A percentile compares a stretch with the other conserved stretches of the same genome.
phyloP scores from a whole-genome alignment of 2,888 invertebrate species.

The Andrena trimmerana region DNA sequence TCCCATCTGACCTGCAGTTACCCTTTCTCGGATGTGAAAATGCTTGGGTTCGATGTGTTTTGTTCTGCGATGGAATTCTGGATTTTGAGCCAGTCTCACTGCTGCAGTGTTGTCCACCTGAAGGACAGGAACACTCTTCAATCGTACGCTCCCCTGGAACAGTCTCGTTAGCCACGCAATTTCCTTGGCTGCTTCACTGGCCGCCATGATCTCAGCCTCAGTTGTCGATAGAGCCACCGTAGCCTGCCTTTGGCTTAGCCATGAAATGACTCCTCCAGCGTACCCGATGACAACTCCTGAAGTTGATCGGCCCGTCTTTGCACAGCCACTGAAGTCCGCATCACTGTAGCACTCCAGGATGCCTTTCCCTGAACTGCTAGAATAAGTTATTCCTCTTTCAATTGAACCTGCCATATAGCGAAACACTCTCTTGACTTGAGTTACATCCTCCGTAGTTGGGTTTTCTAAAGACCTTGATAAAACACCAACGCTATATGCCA shows the following conservation, averaged over 20 bases:
- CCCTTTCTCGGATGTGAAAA: not conserved
- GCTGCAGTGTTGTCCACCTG: not conserved
- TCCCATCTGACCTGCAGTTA: not conserved
- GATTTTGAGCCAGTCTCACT: not conserved
- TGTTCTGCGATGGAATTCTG: not conserved
- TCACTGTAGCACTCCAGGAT: not conserved
- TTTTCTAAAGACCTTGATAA: slow-evolving; percentile 50
- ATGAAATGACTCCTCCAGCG: not conserved
- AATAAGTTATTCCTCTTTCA: not conserved
- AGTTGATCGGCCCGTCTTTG: not conserved
- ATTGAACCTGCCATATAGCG: slow-evolving; percentile 6
- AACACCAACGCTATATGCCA: slow-evolving; percentile 49
- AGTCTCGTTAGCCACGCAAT: not conserved
- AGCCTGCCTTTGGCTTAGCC: not conserved
- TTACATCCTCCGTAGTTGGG: not conserved
- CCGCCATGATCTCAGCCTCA: slow-evolving; percentile 10
- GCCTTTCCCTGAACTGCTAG: not conserved
- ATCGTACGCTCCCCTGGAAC: not conserved
- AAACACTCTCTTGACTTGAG: slow-evolving; percentile 2
- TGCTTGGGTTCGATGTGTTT: not conserved
- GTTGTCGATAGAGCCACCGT: slow-evolving; percentile 18
- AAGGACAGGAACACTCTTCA: not conserved
- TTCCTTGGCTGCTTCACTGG: slow-evolving; percentile 12
- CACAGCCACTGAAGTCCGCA: not conserved
- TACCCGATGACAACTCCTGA: not conserved